Evolutionary conservation across 2,888 invertebrate genomes (phyloP), one percentile per base, ranked within the genome.

Genomic region (Cataglyphis albicans): DNA sequence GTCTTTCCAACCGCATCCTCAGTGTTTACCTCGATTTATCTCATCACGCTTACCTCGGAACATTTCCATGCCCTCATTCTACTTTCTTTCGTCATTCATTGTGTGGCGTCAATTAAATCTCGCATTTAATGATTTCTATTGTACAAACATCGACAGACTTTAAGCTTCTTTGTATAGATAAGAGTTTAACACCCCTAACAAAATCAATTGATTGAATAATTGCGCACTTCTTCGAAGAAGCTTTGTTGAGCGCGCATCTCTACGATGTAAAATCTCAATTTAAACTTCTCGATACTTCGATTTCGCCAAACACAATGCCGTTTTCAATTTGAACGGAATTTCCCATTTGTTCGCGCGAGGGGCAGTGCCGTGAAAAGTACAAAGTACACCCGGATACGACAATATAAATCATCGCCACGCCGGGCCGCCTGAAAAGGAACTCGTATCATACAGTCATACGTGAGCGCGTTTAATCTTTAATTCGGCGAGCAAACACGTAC

Each of bases 401-500:
- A 52, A 32, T 57, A 59, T 83, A 80, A 80, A 80, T 80, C 78
- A 80, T 61, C 59, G 21, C 72, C 32, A 15, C 44, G 35, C 52
- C 35, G 38, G 68, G 29, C 41, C 18, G 78, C 18, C 48, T 35
- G 44, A 18, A 80, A 80, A 44, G 25, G 21, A 72, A 44, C 25
- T 25, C 44, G 7, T 44, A 72, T 80, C 72, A 80, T 25, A 44
- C 44, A 78, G 32, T 32, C 72, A 25, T 35, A 59, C 72, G 25
- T 83, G 86, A 81, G 68, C 59, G 35, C 35, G 35, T 35, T 35
- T 35, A 35, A 35, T 44, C 44, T 25, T 87, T 88, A 84, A 87
- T 90, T 88, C 84, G 83, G 76, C 88, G 83, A 84, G 81, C 87
- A 83, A 74, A 74, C 7, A n/a, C 78, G 84, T 73, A 55, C 75